These are phyloP conservation scores for Romanogobio albipinnatus DNA, from an alignment of 2,113 vertebrate genomes.

Conservation along the genomic window DNA sequence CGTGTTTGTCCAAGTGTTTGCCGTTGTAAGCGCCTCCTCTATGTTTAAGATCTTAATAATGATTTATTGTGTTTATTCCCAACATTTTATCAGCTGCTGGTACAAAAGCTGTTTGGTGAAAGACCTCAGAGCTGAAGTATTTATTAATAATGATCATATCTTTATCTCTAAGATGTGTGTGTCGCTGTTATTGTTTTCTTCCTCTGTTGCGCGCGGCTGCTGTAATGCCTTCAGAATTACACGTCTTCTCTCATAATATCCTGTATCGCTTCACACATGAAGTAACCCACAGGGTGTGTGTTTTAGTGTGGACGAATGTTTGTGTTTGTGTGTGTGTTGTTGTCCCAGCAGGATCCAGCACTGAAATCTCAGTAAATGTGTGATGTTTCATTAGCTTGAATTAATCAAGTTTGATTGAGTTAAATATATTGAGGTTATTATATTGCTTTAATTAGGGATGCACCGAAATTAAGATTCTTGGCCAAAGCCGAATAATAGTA, in stretches of 20 bases:
- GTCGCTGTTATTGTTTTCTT: constrained; percentile 16
- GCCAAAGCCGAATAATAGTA: too few relatives aligned
- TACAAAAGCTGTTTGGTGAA: neutral
- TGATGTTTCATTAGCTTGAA: neutral
- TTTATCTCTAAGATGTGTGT: constrained; percentile 16
- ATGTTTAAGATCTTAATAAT: constrained; percentile 15
- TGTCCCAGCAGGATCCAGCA: neutral
- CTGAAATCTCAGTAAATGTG: neutral
- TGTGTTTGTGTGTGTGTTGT: neutral
- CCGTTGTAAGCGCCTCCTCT: neutral
- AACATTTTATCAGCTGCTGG: constrained; percentile 1
- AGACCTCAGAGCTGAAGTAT: constrained; percentile 16
- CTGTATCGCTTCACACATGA: neutral
- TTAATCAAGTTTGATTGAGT: neutral
- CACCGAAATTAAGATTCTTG: too few relatives aligned
- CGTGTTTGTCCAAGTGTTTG: neutral
- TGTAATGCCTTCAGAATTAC: constrained; percentile 26
- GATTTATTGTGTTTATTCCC: constrained; percentile 25
- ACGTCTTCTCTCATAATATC: constrained; percentile 13
- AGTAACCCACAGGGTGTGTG: neutral
- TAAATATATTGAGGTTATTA: neutral
- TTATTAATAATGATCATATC: constrained; percentile 18
- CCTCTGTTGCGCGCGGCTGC: neutral
- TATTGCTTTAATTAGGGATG: too few relatives aligned
- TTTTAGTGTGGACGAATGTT: neutral